A percentile compares a stretch with the other conserved stretches of the same genome.
Conservation (phyloP, 2,113 vertebrate genomes). For the Benitochromis conjunctus region DNA sequence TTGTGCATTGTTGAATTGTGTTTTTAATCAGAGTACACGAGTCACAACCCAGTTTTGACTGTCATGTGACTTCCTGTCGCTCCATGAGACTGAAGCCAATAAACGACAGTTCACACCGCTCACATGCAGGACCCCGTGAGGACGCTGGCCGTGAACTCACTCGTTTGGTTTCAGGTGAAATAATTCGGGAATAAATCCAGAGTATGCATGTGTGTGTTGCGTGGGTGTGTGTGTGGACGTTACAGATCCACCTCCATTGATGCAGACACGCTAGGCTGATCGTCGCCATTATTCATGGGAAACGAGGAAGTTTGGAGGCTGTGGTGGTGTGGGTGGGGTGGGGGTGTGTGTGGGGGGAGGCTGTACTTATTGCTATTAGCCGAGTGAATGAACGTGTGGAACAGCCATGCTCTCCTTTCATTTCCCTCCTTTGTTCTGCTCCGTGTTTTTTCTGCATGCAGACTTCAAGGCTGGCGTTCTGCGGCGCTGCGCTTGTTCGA, state of each 20-base stretch:
- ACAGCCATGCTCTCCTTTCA: neutral
- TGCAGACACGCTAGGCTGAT: neutral
- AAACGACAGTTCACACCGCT: neutral
- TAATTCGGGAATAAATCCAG: neutral
- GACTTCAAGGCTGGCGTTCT: neutral
- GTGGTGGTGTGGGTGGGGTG: neutral
- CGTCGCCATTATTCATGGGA: neutral
- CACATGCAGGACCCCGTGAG: neutral
- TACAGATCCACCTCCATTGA: neutral
- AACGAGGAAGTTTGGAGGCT: neutral
- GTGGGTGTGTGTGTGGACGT: neutral
- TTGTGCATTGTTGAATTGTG: neutral
- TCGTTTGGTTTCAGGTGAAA: neutral
- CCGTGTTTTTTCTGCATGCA: neutral
- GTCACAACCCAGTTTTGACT: neutral
- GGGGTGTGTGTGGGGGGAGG: neutral
- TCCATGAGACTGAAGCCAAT: neutral
- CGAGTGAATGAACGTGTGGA: neutral
- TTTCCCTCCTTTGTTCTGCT: neutral
- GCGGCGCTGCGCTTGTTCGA: neutral
- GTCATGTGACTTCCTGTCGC: neutral
- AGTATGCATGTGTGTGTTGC: neutral
- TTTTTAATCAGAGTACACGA: neutral
- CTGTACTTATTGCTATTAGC: neutral
- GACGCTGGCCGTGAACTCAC: neutral